Evolutionary conservation across 2,888 invertebrate species (phyloP).

Genomic region (Lasioglossum marginatum): DNA sequence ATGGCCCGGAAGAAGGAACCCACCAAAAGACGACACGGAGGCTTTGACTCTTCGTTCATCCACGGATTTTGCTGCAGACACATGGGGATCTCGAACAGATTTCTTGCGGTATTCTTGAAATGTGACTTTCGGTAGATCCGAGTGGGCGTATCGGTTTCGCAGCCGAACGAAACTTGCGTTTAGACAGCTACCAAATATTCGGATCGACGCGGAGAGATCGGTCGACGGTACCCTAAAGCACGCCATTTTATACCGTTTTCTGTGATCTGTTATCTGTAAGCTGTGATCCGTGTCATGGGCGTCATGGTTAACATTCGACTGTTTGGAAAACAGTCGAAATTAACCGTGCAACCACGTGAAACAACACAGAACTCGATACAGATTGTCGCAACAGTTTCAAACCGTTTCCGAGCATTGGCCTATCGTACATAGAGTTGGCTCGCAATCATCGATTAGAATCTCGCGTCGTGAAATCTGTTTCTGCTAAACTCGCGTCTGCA

Average conservation of each 20-base stretch:
- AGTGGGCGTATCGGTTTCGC: conserved; percentile 84
- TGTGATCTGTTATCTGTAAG: not conserved
- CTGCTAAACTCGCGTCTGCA: not conserved
- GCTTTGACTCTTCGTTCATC: conserved; percentile 85
- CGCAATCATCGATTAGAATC: not conserved
- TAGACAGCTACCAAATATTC: conserved; percentile 11
- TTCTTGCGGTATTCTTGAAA: conserved; percentile 86
- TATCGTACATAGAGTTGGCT: not conserved
- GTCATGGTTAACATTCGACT: not conserved
- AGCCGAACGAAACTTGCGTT: not conserved
- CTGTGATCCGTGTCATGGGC: not conserved
- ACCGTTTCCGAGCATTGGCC: not conserved
- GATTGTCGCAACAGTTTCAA: not conserved
- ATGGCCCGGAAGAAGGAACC: not conserved
- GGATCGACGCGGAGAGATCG: not conserved
- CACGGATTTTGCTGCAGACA: conserved; percentile 78
- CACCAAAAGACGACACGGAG: conserved; percentile 85
- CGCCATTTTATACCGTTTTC: conserved; percentile 15
- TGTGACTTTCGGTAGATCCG: conserved; percentile 87
- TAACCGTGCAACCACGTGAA: not conserved
- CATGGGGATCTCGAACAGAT: conserved; percentile 81
- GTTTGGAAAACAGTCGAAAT: not conserved
- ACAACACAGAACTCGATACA: not conserved
- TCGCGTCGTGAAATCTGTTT: not conserved
- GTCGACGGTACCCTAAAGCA: not conserved